Conservation (phyloP, 2,888 invertebrate genomes). For the Drosophila colorata region DNA sequence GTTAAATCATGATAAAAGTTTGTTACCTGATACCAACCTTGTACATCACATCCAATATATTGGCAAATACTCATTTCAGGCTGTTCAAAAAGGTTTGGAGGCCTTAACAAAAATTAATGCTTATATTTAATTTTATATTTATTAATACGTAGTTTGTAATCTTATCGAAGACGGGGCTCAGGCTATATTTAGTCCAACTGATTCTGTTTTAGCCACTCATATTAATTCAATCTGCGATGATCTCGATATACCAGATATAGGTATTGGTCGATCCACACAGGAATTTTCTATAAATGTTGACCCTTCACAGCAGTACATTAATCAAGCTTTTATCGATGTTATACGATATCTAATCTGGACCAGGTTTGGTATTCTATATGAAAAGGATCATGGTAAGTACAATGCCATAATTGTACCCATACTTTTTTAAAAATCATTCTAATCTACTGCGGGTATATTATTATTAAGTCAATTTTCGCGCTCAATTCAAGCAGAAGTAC, state of each 20-base stretch:
- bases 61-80: constrained; percentile 91
- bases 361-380: constrained; percentile 92
- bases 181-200: constrained; percentile 92
- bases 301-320: constrained; percentile 90
- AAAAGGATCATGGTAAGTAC: constrained; percentile 89
- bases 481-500: constrained; percentile 89
- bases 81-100: constrained; percentile 90
- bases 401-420: constrained; percentile 28
- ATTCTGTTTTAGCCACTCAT: constrained; percentile 90
- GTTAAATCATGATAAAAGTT: constrained; percentile 90
- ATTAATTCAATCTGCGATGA: constrained; percentile 93
- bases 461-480: constrained; percentile 90
- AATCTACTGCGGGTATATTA: constrained; percentile 56
- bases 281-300: constrained; percentile 89
- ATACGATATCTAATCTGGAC: constrained; percentile 93
- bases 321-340: constrained; percentile 91
- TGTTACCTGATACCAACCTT: constrained; percentile 90
- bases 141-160: constrained; percentile 88
- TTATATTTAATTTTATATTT: not conserved
- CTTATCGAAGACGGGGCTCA: constrained; percentile 90
- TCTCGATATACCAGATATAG: constrained; percentile 90
- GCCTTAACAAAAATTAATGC: not conserved
- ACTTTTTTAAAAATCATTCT: constrained; percentile 23
- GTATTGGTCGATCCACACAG: constrained; percentile 87
- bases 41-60: constrained; percentile 91